Evolutionary conservation across 64 coral and sea anemone species (phyloP), one percentile per base, ranked within the genome.

Genomic region (Actinia equina): DNA sequence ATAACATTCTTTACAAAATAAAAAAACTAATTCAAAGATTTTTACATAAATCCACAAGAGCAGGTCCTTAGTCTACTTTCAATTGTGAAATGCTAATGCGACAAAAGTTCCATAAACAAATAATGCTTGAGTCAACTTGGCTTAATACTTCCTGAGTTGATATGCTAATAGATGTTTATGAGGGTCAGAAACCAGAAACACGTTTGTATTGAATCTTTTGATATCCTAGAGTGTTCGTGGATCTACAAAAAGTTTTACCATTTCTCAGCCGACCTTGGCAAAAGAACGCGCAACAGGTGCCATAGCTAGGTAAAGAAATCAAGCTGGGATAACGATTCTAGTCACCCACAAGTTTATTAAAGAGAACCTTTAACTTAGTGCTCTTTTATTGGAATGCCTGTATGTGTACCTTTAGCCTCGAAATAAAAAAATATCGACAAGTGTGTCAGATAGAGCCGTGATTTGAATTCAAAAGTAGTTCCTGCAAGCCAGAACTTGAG

Each of bases 211-310:
- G 69, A 16, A 41, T 74, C n/a, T 65, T 23, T 65, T n/a, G 69
- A 13, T 30, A 74, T 27, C 69, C 69, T 74, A 74, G 37, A 7
- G 19, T 23, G 69, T 74, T 14, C 27, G 26, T 74, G 26, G 14
- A 74, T 41, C 26, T 74, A 74, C 69, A 74, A 1, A 74, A 30
- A 26, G 15, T 42, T 30, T 41, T 41, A 30, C 69, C 69, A 30
- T 74, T 74, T 74, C 69, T 26, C 13, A 74, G 26, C 25, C 23
- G 69, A 74, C 26, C 25, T 74, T 74, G 69, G 26, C n/a, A 27
- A 74, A 69, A 74, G 25, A 3, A 74, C 69, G 10, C 78, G 78
- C 78, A 81, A 81, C 78, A 81, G 44, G 78, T 81, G 78, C 22
- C 78, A 44, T 19, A 81, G 1, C n/a, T 81, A 44, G 45, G 19